phyloP scores from a whole-genome alignment of 2,113 vertebrate species.

The Tursiops truncatus region DNA sequence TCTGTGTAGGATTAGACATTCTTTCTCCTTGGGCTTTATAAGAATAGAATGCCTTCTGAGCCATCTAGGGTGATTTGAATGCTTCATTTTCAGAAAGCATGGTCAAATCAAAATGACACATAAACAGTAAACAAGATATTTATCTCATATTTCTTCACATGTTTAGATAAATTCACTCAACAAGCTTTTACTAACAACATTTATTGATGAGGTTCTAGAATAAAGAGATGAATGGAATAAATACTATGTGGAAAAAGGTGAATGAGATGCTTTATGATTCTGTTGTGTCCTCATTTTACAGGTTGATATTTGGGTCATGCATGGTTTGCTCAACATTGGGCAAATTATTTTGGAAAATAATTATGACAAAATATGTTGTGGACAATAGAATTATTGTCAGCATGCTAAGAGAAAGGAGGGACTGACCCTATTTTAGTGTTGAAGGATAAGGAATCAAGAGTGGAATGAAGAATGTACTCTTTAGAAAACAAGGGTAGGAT shows the following conservation, averaged over 20 bases:
- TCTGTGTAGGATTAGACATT: not conserved
- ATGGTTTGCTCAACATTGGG: too few species aligned
- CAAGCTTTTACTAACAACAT: not conserved
- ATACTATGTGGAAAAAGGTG: not conserved
- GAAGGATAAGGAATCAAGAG: not conserved
- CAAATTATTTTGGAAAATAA: not conserved
- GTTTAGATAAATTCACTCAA: not conserved
- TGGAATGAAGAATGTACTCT: not conserved
- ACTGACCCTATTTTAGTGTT: not conserved
- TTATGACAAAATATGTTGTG: not conserved
- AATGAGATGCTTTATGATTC: not conserved
- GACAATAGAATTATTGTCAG: not conserved
- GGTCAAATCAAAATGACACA: not conserved
- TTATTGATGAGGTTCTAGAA: not conserved
- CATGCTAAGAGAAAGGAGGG: not conserved
- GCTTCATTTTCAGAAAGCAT: not conserved
- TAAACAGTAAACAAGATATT: not conserved
- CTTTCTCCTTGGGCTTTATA: not conserved
- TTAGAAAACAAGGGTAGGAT: not conserved
- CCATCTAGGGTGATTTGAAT: not conserved
- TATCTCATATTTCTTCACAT: not conserved
- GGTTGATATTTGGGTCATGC: too few species aligned
- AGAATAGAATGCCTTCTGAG: constrained; percentile 33
- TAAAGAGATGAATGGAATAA: not conserved
- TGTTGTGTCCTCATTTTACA: not conserved